Evolutionary conservation across 1,140 invertebrate species (phyloP), one percentile per base, ranked within the genome.

Genomic region (Procambarus virginalis): DNA sequence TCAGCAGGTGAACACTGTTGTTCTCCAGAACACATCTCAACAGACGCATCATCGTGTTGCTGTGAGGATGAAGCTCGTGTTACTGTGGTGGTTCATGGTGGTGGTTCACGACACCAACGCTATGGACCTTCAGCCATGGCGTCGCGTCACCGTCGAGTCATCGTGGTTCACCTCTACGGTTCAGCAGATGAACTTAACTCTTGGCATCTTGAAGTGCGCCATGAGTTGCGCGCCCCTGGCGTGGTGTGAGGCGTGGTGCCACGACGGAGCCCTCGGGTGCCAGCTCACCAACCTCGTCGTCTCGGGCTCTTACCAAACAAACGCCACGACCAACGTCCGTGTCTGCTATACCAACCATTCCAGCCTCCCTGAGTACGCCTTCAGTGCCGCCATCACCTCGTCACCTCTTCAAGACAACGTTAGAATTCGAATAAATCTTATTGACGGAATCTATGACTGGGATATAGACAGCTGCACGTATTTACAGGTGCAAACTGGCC

Each of bases 211-310:
- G 45, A 20, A 45, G 1, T 78, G 76, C 45, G 76, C 45, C 45
- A 14, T 46, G 76, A 45, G 3, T 0, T 78, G 76, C 9, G 49
- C 49, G 45, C 45, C 10, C 14, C 34, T 48, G 5, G 76, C 6
- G 45, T 78, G 76, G 76, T 78, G 76, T 49, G 6, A 46, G 3
- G 45, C 49, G 22, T 78, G 76, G 76, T 46, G 76, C 45, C 45
- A 78, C 76, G 76, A 78, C 22, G 76, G 3, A 20, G 45, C 45
- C 76, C n/a, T 45, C 45, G 76, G 8, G 76, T 78, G 76, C 76
- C 34, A 48, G 45, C 76, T 78, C 76, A 78, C 76, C n/a, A 48
- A 14, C 45, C 76, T 78, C 45, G 17, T 46, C 8, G 76, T 46
- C 8, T 34, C 76, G 76, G 45, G 9, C 2, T 78, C 76, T 45